Conservation (phyloP, 1,140 invertebrate species). For the Fragariocoptes setiger region DNA sequence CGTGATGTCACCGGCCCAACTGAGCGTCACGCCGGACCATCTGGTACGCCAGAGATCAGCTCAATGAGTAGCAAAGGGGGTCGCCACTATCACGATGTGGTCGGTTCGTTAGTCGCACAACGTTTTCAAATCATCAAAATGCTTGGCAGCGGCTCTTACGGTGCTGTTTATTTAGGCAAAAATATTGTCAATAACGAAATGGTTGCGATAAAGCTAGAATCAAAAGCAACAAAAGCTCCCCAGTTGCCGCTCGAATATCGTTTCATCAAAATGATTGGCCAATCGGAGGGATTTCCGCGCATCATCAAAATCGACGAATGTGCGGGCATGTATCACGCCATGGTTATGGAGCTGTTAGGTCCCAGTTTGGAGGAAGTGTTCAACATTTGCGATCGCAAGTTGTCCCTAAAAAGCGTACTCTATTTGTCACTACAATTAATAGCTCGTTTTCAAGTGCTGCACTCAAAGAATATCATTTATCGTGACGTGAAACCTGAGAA, state of each 20-base stretch:
- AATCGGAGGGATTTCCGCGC: not conserved
- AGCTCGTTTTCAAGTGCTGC: slow-evolving; percentile 4
- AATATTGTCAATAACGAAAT: not conserved
- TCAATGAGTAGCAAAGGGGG: too few species aligned
- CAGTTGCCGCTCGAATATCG: slow-evolving; percentile 7
- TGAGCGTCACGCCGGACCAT: too few species aligned
- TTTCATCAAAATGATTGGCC: slow-evolving; percentile 6
- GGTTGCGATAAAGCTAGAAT: slow-evolving; percentile 8
- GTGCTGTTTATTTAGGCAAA: slow-evolving; percentile 3
- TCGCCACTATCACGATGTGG: too few species aligned
- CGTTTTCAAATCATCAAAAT: not conserved
- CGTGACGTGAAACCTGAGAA: slow-evolving; percentile 10
- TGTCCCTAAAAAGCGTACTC: slow-evolving; percentile 10
- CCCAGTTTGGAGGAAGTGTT: slow-evolving; percentile 12
- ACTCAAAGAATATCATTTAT: slow-evolving; percentile 10
- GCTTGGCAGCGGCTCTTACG: slow-evolving; percentile 3
- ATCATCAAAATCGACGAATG: not conserved
- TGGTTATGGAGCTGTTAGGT: slow-evolving; percentile 13
- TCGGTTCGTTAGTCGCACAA: not conserved
- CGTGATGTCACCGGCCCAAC: too few species aligned
- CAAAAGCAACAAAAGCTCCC: not conserved
- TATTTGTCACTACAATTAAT: slow-evolving; percentile 10
- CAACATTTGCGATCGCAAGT: slow-evolving; percentile 10
- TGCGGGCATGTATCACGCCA: slow-evolving; percentile 1
- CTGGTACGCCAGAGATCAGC: too few species aligned